Evolutionary conservation across 2,888 invertebrate species (phyloP).

Genomic region (Strigamia crassipes): DNA sequence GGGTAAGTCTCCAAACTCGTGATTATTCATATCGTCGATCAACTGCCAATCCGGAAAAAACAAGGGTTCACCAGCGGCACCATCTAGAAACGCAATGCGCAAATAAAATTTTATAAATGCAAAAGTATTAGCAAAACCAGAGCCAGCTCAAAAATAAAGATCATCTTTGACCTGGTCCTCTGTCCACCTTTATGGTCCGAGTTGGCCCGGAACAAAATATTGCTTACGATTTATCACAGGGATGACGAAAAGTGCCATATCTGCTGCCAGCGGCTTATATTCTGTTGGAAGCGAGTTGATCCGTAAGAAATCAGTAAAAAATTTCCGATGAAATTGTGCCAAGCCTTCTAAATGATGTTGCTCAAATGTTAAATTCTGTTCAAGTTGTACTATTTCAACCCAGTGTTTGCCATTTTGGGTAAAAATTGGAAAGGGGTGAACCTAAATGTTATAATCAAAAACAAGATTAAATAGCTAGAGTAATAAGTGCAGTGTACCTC

Average conservation of each 20-base stretch:
- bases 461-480: neutral
- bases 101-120: neutral
- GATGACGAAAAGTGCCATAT: neutral
- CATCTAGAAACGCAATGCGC: neutral
- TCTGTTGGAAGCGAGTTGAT: neutral
- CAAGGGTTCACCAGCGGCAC: neutral
- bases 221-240: neutral
- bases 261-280: neutral
- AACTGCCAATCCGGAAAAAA: slow-evolving; percentile 3
- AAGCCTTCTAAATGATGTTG: neutral
- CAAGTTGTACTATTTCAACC: neutral
- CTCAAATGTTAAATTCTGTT: neutral
- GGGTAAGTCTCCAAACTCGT: neutral
- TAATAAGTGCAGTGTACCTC: neutral
- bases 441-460: neutral
- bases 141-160: too few relatives aligned
- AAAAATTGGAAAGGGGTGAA: slow-evolving; percentile 14
- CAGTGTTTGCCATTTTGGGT: neutral
- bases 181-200: too few relatives aligned
- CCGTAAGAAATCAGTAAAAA: neutral
- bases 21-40: neutral
- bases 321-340: neutral
- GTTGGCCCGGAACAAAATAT: neutral
- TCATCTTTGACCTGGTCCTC: too few relatives aligned
- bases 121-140: too few relatives aligned